These are phyloP conservation scores for Alligator sinensis DNA, from an alignment of 2,113 vertebrate species.

Conservation along the genomic window DNA sequence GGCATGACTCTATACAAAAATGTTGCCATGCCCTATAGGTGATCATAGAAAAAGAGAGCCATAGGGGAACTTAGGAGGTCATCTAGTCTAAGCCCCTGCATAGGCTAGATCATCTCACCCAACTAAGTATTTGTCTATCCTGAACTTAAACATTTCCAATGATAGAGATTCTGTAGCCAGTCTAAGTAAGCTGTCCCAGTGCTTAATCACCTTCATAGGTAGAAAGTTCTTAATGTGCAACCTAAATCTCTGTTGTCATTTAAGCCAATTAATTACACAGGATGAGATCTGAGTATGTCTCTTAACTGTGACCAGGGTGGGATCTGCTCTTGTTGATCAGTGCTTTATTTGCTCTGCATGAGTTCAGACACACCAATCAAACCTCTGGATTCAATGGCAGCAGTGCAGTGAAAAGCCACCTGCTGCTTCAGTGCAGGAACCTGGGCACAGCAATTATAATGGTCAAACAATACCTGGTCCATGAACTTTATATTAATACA, in stretches of 20 bases:
- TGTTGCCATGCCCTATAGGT: too few relatives aligned
- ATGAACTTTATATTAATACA: background rate
- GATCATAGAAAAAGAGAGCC: too few relatives aligned
- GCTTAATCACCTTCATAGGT: too few relatives aligned
- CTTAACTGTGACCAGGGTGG: background rate
- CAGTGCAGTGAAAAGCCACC: background rate
- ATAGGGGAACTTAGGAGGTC: too few relatives aligned
- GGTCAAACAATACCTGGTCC: background rate
- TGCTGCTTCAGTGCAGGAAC: background rate
- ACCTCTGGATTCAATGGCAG: background rate
- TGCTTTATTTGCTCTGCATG: background rate
- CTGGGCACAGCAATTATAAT: background rate
- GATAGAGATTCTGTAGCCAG: too few relatives aligned
- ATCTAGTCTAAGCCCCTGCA: too few relatives aligned
- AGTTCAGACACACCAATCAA: background rate
- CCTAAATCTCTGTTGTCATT: too few relatives aligned
- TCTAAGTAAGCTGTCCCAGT: too few relatives aligned
- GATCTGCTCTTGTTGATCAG: background rate
- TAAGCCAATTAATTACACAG: background rate
- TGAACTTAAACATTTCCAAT: too few relatives aligned
- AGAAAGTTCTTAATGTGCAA: too few relatives aligned
- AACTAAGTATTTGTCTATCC: too few relatives aligned
- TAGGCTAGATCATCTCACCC: too few relatives aligned
- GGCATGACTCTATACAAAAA: background rate
- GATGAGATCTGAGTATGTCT: background rate